Evolutionary conservation across 1,140 invertebrate species (phyloP), one percentile per base, ranked within the genome.

Genomic region (Venustaconcha ellipsiformis): DNA sequence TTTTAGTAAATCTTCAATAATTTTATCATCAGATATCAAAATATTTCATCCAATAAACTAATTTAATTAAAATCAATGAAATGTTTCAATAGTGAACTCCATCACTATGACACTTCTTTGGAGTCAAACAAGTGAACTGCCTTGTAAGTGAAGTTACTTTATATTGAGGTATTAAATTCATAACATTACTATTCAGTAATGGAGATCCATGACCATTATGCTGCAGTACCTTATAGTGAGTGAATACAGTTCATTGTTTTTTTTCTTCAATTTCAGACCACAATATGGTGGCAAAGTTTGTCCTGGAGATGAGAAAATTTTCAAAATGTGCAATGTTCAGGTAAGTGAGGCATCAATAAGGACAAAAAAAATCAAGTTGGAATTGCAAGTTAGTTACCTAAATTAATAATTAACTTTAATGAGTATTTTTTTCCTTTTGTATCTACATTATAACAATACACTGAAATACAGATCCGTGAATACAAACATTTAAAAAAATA

Each of bases 261-360:
- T 70, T 56, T 65, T 56, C 15, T 67, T 75, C 70, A 17, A 77
- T 81, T 85, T 65, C 70, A 92, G 91, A 74, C 92, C 92, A 60
- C 82, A 80, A 73, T 89, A 92, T 84, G 91, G 92, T 30, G 92
- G 92, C 17, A 89, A 87, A 78, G 96, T 95, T 82, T 98, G 96
- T 87, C 86, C 93, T 1, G 96, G 96, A 0, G 92, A 93, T 71
- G 90, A 94, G 55, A 93, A 94, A n/a, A 92, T 93, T 69, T 96
- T 95, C 83, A 90, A 92, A 56, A 88, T 92, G 37, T 93, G 92
- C 83, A 91, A 92, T 73, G 88, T 85, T 62, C 74, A 90, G 72
- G 88, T 86, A 74, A 75, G 78, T 48, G 37, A 48, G 37, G 37
- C 37, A 48, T 48, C 5, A 48, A 48, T 48, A 48, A 48, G 37